Conservation (phyloP, 2,113 vertebrate species). For the Entomyzon cyanotis region DNA sequence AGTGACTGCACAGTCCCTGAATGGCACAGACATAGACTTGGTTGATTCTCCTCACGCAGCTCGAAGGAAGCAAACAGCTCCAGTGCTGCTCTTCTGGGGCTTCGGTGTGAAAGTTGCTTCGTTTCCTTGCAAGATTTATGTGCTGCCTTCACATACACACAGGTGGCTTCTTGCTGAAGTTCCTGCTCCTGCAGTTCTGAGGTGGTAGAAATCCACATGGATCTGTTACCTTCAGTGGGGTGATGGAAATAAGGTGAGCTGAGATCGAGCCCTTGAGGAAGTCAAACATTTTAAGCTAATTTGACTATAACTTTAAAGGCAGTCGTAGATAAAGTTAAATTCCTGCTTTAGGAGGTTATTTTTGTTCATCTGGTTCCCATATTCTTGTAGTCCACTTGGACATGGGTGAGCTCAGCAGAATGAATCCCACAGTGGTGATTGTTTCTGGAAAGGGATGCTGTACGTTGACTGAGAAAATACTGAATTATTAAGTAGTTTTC, state of each 20-base stretch:
- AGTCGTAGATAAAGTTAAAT: neutral
- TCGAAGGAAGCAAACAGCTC: neutral
- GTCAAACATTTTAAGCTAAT: neutral
- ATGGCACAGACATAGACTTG: neutral
- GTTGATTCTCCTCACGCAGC: conserved; percentile 25
- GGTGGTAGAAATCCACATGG: neutral
- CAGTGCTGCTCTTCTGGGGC: neutral
- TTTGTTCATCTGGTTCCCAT: neutral
- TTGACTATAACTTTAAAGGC: neutral
- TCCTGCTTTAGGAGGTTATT: neutral
- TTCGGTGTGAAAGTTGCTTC: neutral
- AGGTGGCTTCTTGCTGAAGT: neutral
- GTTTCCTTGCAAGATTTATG: neutral
- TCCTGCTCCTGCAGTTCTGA: neutral
- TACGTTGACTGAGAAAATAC: neutral
- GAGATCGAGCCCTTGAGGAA: neutral
- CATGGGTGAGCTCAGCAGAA: neutral
- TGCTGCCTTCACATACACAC: neutral
- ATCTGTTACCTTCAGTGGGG: neutral
- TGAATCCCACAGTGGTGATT: neutral
- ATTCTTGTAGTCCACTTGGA: neutral
- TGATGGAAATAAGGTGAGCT: neutral
- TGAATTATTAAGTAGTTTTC: conserved; percentile 38
- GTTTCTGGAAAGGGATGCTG: neutral
- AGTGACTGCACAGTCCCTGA: conserved; percentile 13